Base-by-base conservation (phyloP, 2,113 vertebrate genomes). In the Alces alces region DNA sequence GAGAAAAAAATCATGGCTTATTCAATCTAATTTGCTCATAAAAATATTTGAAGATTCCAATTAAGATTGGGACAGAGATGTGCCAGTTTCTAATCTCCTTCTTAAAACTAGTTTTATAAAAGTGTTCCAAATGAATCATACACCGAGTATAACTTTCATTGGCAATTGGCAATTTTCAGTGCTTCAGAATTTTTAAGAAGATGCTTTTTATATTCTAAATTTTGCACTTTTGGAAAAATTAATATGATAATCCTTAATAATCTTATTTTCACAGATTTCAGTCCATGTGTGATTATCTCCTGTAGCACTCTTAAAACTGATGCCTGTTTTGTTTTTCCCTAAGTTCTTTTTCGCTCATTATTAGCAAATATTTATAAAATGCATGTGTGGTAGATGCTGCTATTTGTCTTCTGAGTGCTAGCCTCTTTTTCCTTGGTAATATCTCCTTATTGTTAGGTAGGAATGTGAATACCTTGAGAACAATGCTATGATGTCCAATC, bases 41-140 rank as follows among this genome's bases (percentile, higher is more conserved):
- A 61, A 95, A 96, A 58, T 91, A 64, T 90, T 93, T 50, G 7
- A 94, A 93, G 97, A 91, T 93, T 96, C 33, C 54, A 93, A 57
- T 97, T 97, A 95, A 97, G 79, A 83, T 78, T 94, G 36, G 47
- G 28, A 60, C 11, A 94, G 50, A 86, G 70, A 95, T 93, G 50
- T 79, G 28, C 80, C 73, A 86, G 55, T 91, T 94, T 95, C 30
- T 88, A 86, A 96, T 86, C 36, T 50, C 79, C 39, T 86, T 36
- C 64, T 4, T 96, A 84, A 84, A 2, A 61, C 27, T 19, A 85
- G 45, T 57, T 87, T 90, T 93, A 33, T 73, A 58, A 95, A 95
- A 21, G 9, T 55, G 7, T 58, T 58, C 30, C 27, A 88, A 90
- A 47, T 90, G 52, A 94, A 60, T 80, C 19, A 52, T 27, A 91